A percentile compares a stretch with the other conserved stretches of the same genome.
Conservation (phyloP, 2,888 invertebrate genomes). For the Axea sp. region DNA sequence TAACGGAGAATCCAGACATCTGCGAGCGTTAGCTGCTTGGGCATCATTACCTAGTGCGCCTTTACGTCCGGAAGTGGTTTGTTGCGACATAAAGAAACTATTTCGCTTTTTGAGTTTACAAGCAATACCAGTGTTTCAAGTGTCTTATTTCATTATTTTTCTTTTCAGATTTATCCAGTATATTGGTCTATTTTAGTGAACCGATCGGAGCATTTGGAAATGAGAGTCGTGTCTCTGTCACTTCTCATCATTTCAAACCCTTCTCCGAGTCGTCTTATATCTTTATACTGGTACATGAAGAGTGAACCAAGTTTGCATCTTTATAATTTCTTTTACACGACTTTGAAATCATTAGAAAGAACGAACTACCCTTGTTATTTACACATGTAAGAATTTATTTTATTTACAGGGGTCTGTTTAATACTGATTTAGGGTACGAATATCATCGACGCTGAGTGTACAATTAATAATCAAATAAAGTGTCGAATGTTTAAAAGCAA, state of each 20-base stretch:
- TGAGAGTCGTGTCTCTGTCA: slow-evolving; percentile 84
- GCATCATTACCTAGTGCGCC: slow-evolving; percentile 81
- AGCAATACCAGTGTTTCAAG: too few species aligned
- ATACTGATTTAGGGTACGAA: too few species aligned
- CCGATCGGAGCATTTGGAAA: slow-evolving; percentile 84
- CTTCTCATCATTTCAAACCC: slow-evolving; percentile 84
- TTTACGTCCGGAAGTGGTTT: slow-evolving; percentile 80
- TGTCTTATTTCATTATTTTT: slow-evolving; percentile 5
- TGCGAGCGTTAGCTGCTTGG: slow-evolving; percentile 86
- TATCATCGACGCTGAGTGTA: too few species aligned
- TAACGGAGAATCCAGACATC: slow-evolving; percentile 80
- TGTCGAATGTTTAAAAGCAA: too few species aligned
- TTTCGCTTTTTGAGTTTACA: too few species aligned
- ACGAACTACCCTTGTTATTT: slow-evolving; percentile 85
- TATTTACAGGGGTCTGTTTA: neutral
- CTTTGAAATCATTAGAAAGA: slow-evolving; percentile 84
- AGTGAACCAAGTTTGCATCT: slow-evolving; percentile 83
- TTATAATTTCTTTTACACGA: slow-evolving; percentile 86
- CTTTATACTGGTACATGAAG: slow-evolving; percentile 85
- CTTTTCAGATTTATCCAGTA: slow-evolving; percentile 81
- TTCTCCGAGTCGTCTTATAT: slow-evolving; percentile 84
- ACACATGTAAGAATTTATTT: slow-evolving; percentile 81
- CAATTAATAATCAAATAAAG: too few species aligned
- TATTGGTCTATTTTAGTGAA: slow-evolving; percentile 86
- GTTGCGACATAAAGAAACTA: slow-evolving; percentile 46